These are phyloP conservation scores for Oligia strigilis DNA, from an alignment of 2,888 invertebrate species.

Conservation along the genomic window DNA sequence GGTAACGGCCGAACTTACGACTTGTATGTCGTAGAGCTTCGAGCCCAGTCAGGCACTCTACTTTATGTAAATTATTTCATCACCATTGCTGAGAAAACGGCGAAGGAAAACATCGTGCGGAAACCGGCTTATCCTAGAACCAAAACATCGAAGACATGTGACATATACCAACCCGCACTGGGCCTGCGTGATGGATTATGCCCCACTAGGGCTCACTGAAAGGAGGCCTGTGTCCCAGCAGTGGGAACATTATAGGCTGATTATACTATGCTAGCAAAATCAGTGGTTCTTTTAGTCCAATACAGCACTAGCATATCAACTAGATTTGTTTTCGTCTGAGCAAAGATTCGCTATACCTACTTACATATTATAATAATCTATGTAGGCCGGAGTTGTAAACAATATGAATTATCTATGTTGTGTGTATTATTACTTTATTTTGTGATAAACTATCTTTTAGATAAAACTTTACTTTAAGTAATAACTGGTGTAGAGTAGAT, in stretches of 20 bases:
- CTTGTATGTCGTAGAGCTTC: too few relatives aligned
- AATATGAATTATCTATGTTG: constrained; percentile 50
- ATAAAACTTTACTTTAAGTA: constrained; percentile 49
- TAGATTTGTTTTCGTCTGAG: not conserved
- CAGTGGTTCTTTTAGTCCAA: not conserved
- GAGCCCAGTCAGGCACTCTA: too few relatives aligned
- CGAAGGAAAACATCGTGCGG: not conserved
- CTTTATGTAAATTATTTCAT: not conserved
- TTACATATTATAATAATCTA: constrained; percentile 50
- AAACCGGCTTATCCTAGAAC: not conserved
- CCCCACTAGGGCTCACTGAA: not conserved
- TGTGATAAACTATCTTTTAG: constrained; percentile 57
- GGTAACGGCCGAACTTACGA: too few relatives aligned
- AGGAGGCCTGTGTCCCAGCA: not conserved
- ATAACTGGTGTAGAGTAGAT: constrained; percentile 42
- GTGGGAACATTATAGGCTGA: not conserved
- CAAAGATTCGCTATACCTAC: constrained; percentile 25
- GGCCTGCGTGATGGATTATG: not conserved
- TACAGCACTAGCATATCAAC: not conserved
- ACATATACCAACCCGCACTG: not conserved
- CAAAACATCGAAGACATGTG: not conserved
- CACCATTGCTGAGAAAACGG: not conserved
- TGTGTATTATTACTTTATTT: constrained; percentile 45
- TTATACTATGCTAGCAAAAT: not conserved
- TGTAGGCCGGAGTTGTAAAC: constrained; percentile 55